Evolutionary conservation across 1,140 invertebrate species (phyloP).

Genomic region (Dermatophagoides farinae): DNA sequence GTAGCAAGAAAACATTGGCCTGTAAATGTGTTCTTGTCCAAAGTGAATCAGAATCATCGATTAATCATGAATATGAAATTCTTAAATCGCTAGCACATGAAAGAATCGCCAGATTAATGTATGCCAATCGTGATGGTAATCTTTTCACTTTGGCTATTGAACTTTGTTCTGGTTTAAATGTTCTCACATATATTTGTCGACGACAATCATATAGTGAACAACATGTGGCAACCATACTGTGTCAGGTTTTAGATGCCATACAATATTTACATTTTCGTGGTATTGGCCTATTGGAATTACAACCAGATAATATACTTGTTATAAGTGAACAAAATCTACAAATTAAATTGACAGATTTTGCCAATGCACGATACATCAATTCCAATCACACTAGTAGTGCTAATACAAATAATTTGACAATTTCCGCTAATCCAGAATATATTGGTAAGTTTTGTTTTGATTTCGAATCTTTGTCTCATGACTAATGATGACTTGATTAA

Average conservation of each 20-base stretch:
- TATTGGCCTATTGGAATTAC: slow-evolving; percentile 72
- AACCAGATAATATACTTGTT: slow-evolving; percentile 93
- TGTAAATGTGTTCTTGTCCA: slow-evolving; percentile 14
- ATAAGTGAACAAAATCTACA: slow-evolving; percentile 52
- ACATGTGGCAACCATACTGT: slow-evolving; percentile 58
- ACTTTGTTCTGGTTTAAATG: slow-evolving; percentile 71
- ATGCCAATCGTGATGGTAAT: slow-evolving; percentile 22
- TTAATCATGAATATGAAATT: slow-evolving; percentile 48
- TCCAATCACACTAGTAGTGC: slow-evolving; percentile 43
- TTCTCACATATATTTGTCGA: slow-evolving; percentile 63
- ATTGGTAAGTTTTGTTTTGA: slow-evolving; percentile 14
- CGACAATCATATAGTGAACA: slow-evolving; percentile 74
- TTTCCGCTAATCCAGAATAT: slow-evolving; percentile 22
- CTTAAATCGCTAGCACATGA: slow-evolving; percentile 59
- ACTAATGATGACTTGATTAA: not conserved
- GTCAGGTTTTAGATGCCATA: slow-evolving; percentile 59
- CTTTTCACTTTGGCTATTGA: slow-evolving; percentile 38
- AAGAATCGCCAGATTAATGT: slow-evolving; percentile 49
- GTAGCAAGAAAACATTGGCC: slow-evolving; percentile 3
- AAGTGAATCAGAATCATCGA: slow-evolving; percentile 3
- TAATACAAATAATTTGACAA: slow-evolving; percentile 33
- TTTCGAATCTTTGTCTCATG: not conserved
- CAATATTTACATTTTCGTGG: slow-evolving; percentile 84
- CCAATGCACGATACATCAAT: slow-evolving; percentile 52
- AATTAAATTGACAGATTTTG: slow-evolving; percentile 80